phyloP scores from a whole-genome alignment of 2,113 vertebrate species.

The Neolamprologus modestus region DNA sequence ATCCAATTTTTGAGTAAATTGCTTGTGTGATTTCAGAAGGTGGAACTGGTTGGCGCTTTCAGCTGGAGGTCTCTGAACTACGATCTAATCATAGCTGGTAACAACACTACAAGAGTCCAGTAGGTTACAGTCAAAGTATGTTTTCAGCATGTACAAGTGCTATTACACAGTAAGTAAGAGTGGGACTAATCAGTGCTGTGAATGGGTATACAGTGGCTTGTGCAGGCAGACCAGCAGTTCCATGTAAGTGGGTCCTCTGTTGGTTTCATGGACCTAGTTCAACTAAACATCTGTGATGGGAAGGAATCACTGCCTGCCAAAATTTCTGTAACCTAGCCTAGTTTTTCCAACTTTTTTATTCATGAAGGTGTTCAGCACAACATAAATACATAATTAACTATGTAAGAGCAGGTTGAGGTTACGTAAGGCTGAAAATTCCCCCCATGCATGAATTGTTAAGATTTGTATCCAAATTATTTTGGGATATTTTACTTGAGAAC shows the following conservation, averaged over 20 bases:
- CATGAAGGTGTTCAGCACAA: background rate
- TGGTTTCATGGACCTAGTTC: background rate
- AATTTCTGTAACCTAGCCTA: background rate
- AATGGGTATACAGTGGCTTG: background rate
- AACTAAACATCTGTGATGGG: conserved; percentile 13
- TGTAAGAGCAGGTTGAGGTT: background rate
- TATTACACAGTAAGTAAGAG: background rate
- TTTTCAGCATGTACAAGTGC: background rate
- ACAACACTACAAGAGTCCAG: background rate
- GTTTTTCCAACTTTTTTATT: background rate
- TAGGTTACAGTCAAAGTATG: background rate
- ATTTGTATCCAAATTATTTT: background rate
- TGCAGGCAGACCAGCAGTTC: background rate
- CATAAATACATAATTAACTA: background rate
- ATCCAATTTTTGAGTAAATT: background rate
- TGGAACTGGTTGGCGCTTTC: background rate
- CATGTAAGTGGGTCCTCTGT: background rate
- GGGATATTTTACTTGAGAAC: background rate
- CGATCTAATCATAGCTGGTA: background rate
- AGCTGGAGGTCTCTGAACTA: background rate
- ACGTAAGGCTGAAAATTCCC: background rate
- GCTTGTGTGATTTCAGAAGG: conserved; percentile 10
- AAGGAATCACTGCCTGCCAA: background rate
- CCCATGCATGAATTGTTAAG: background rate
- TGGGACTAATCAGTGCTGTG: background rate